Evolutionary conservation across 2,113 vertebrate genomes (phyloP).

Genomic region (Microtus ochrogaster): DNA sequence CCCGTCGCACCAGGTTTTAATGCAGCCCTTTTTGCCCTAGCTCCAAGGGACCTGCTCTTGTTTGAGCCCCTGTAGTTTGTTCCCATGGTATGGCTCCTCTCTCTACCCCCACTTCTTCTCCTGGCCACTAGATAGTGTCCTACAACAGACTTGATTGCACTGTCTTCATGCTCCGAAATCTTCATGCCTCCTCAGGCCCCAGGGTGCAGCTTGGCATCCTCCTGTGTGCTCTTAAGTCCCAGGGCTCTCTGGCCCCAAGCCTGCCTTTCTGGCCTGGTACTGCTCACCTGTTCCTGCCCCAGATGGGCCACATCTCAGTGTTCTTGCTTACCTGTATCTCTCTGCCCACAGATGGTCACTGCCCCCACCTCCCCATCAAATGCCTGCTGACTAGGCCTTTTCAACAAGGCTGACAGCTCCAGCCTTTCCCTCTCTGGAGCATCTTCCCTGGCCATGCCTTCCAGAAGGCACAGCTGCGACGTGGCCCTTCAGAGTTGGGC

Average conservation of each 20-base stretch:
- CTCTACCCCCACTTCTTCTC: neutral
- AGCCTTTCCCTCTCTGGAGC: neutral
- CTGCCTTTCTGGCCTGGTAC: neutral
- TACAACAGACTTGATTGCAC: neutral
- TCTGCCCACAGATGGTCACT: too few species aligned
- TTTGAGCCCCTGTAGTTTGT: neutral
- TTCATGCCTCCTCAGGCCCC: neutral
- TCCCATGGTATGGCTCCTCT: neutral
- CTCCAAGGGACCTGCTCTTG: rapidly evolving
- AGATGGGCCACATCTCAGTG: neutral
- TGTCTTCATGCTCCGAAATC: neutral
- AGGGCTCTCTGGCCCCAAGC: too few species aligned
- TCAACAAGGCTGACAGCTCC: neutral
- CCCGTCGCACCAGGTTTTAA: neutral
- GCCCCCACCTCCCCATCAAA: neutral
- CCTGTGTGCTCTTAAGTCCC: neutral
- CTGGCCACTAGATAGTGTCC: neutral
- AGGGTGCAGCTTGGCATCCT: neutral
- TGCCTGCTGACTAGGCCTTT: neutral
- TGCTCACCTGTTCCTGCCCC: neutral
- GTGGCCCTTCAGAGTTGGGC: neutral
- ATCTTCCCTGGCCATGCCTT: neutral
- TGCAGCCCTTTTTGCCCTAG: neutral
- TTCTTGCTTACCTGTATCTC: neutral
- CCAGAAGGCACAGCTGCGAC: neutral